These are phyloP conservation scores for Chydorus sphaericus DNA, from an alignment of 2,888 invertebrate species.

Conservation along the genomic window DNA sequence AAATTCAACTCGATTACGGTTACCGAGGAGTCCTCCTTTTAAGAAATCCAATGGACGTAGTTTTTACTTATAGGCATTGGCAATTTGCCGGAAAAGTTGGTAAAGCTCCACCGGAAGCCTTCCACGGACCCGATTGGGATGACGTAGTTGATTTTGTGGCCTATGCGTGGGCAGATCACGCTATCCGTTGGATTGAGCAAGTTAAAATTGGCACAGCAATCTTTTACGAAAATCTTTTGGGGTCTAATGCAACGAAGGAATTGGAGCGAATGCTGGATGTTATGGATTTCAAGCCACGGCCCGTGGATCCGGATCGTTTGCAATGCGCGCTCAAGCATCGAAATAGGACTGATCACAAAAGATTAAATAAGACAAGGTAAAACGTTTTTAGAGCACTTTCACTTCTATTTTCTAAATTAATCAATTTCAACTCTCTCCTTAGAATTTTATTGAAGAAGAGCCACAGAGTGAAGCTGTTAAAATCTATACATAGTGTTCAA, in stretches of 20 bases:
- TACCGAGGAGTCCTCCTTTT: background rate
- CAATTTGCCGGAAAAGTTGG: background rate
- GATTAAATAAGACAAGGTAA: background rate
- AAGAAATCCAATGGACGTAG: background rate
- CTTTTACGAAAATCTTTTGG: background rate
- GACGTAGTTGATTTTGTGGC: background rate
- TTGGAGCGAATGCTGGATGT: background rate
- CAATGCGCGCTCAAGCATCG: background rate
- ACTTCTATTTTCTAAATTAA: background rate
- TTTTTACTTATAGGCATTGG: background rate
- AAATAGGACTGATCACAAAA: background rate
- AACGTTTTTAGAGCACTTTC: background rate
- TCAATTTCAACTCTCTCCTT: too few relatives aligned
- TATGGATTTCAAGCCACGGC: background rate
- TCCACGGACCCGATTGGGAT: background rate
- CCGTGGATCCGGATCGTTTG: background rate
- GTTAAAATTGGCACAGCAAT: background rate
- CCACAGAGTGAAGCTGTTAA: background rate
- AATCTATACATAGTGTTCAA: background rate
- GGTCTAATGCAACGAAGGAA: background rate
- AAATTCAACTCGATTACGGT: background rate
- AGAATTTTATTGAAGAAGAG: background rate
- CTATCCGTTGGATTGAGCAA: conserved; percentile 1
- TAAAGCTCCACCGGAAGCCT: background rate
- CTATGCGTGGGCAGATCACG: background rate